Percentiles rank a stretch among this genome's conserved stretches.
Evolutionary conservation across 2,888 invertebrate genomes (phyloP).

Genomic region (Leptarthrus brevirostris): DNA sequence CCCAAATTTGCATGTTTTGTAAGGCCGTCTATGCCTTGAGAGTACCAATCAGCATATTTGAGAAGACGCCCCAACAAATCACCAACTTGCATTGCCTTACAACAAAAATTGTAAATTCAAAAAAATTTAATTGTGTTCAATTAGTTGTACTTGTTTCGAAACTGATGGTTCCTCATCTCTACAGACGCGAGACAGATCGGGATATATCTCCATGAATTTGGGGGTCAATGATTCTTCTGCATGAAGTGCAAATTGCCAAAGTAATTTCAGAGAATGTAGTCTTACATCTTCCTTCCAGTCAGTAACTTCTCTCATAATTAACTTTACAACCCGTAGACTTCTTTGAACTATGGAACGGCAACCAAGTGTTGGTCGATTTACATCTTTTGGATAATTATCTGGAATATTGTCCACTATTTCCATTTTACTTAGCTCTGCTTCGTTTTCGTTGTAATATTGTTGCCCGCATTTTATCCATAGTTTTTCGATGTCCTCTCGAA

Average conservation of each 20-base stretch:
- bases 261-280: constrained; percentile 63
- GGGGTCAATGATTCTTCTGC: constrained; percentile 64
- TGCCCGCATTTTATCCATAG: constrained; percentile 81
- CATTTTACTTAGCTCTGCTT: constrained; percentile 85
- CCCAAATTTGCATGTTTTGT: constrained; percentile 61
- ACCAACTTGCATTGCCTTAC: constrained; percentile 61
- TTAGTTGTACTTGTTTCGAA: constrained; percentile 56
- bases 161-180: constrained; percentile 60
- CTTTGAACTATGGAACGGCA: constrained; percentile 83
- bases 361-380: constrained; percentile 85
- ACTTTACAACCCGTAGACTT: constrained; percentile 68
- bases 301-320: constrained; percentile 62
- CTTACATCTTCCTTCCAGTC: constrained; percentile 68
- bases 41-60: constrained; percentile 62
- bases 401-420: constrained; percentile 78
- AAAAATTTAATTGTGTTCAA: neutral
- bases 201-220: constrained; percentile 64
- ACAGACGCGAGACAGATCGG: constrained; percentile 62
- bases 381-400: constrained; percentile 78
- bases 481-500: constrained; percentile 72
- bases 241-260: constrained; percentile 65
- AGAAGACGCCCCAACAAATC: constrained; percentile 64
- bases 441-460: constrained; percentile 87
- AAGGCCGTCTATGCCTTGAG: constrained; percentile 62
- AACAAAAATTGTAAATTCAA: neutral